phyloP scores from a whole-genome alignment of 2,113 vertebrate genomes.

The Passer domesticus region DNA sequence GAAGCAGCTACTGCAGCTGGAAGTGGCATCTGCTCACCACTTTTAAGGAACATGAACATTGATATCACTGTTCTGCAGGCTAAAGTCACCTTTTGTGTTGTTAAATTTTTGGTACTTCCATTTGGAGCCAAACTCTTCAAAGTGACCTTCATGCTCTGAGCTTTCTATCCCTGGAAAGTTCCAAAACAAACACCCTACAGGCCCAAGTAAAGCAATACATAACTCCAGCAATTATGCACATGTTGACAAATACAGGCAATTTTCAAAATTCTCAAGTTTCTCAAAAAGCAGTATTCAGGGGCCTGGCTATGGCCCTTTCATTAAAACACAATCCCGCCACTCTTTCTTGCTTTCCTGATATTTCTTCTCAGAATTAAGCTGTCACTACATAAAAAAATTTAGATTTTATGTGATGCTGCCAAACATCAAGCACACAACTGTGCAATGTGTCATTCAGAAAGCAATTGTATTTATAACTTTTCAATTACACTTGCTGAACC shows the following conservation, averaged over 20 bases:
- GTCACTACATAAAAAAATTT: background rate
- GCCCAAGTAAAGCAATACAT: background rate
- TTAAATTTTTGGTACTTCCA: background rate
- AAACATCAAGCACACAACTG: background rate
- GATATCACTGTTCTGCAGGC: background rate
- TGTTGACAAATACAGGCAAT: background rate
- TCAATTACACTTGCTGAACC: background rate
- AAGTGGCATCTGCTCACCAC: background rate
- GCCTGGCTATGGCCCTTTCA: background rate
- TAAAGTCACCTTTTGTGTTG: background rate
- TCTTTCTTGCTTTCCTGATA: background rate
- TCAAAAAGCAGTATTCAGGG: background rate
- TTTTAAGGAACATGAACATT: background rate
- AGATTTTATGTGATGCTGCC: background rate
- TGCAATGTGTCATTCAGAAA: background rate
- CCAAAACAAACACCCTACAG: background rate
- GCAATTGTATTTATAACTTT: slow-evolving; percentile 18
- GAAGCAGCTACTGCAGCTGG: background rate
- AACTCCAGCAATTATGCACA: background rate
- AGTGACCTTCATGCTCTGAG: background rate
- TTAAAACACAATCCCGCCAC: background rate
- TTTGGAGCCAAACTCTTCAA: background rate
- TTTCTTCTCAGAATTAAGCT: background rate
- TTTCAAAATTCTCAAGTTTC: background rate
- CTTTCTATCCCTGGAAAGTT: background rate